Conservation (phyloP, 37 sponge, comb jelly and placozoan genomes). For the Ianthella basta region DNA sequence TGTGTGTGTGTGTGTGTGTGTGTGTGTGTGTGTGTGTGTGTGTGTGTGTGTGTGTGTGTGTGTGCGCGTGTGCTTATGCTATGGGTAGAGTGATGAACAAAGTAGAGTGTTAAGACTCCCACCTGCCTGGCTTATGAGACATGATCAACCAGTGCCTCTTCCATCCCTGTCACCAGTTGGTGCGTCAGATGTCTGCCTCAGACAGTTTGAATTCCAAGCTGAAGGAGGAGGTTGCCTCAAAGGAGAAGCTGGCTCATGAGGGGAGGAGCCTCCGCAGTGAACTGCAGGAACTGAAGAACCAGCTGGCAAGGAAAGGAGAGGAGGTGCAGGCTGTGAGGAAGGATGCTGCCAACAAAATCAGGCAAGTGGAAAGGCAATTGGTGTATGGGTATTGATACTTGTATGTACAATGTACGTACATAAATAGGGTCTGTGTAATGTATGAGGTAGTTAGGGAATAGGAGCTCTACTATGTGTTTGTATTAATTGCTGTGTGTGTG, state of each 20-base stretch:
- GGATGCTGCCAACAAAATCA: conserved; percentile 54
- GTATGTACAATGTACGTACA: neutral
- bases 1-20: neutral
- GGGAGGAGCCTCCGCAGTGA: neutral
- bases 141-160: too few species aligned
- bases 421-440: neutral
- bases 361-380: conserved; percentile 26
- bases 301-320: conserved; percentile 55
- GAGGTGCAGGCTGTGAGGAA: conserved; percentile 50
- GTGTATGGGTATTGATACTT: neutral
- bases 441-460: neutral
- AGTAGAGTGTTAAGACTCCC: too few species aligned
- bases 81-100: too few species aligned
- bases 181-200: neutral
- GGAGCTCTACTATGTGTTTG: neutral
- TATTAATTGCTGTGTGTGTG: too few species aligned
- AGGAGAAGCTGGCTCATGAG: neutral
- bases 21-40: neutral
- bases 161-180: neutral
- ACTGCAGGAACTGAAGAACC: conserved; percentile 28
- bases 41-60: too few species aligned
- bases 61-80: too few species aligned
- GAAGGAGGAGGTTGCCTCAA: conserved; percentile 9
- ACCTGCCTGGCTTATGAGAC: too few species aligned
- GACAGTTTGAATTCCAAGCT: neutral